Percentiles rank a stretch among this genome's conserved stretches.
Conservation (phyloP, 1,140 invertebrate species). For the Fopius arisanus region DNA sequence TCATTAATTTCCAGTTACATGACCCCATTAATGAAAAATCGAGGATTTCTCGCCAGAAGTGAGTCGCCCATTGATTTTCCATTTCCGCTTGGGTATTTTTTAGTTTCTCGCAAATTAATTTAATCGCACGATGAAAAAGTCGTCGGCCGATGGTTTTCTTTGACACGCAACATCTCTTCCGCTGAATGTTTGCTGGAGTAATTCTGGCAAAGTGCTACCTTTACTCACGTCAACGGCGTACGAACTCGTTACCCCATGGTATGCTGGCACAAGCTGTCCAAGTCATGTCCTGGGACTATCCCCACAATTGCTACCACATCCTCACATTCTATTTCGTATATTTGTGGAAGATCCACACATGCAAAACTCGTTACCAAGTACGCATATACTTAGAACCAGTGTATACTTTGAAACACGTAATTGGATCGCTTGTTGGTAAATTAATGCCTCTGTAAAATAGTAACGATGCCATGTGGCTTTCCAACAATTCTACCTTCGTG, state of each 20-base stretch:
- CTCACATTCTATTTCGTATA: background rate
- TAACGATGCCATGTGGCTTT: background rate
- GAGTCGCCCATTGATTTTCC: no score
- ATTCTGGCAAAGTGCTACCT: slow-evolving; percentile 1
- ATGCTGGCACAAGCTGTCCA: background rate
- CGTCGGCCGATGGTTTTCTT: no score
- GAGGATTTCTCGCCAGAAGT: no score
- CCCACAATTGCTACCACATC: background rate
- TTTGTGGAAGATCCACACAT: background rate
- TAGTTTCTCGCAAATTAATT: no score
- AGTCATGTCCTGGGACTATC: background rate
- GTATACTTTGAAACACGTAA: background rate
- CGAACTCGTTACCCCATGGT: background rate
- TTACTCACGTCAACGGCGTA: background rate
- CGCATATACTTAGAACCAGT: background rate
- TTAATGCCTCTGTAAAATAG: background rate
- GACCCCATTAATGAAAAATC: no score
- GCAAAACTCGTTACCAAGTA: background rate
- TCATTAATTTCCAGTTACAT: no score
- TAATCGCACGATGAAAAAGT: no score
- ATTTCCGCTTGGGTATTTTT: no score
- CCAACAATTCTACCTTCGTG: background rate
- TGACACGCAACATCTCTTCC: background rate
- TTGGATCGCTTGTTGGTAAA: slow-evolving; percentile 13
- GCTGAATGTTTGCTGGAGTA: background rate